A percentile compares a stretch with the other conserved stretches of the same genome.
These are phyloP conservation scores for Sphenodon punctatus DNA, from an alignment of 2,797 vertebrate genomes.

Conservation along the genomic window DNA sequence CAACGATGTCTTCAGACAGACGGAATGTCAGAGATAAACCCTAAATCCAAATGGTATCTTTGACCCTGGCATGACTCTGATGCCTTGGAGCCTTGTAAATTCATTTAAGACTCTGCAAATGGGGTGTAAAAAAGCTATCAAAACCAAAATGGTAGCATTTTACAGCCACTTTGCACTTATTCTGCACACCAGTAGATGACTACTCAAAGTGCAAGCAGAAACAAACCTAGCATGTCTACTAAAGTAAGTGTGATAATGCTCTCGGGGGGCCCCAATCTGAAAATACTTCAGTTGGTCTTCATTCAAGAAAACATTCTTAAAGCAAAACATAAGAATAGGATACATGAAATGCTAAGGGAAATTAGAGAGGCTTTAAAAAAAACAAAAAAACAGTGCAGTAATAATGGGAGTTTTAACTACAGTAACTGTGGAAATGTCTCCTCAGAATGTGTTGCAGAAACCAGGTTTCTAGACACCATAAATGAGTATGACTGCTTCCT, in stretches of 20 bases:
- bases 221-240: neutral
- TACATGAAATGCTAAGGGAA: too few species aligned
- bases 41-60: neutral
- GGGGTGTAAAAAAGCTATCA: neutral
- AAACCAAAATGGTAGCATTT: neutral
- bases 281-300: too few species aligned
- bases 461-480: too few species aligned
- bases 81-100: conserved; percentile 10
- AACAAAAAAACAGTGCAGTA: too few species aligned
- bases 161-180: conserved; percentile 6
- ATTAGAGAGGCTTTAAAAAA: too few species aligned
- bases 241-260: neutral
- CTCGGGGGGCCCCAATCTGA: too few species aligned
- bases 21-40: neutral
- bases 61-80: neutral
- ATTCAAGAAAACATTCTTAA: too few species aligned
- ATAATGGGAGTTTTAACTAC: too few species aligned
- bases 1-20: conserved; percentile 20
- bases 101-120: neutral
- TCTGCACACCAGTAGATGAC: neutral
- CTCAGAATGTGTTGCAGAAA: too few species aligned
- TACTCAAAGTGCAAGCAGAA: neutral
- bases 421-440: too few species aligned
- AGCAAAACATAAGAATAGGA: too few species aligned
- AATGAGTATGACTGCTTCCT: too few species aligned